These are phyloP conservation scores for Montipora sp. DNA, from an alignment of 64 coral and sea anemone genomes.

Conservation along the genomic window DNA sequence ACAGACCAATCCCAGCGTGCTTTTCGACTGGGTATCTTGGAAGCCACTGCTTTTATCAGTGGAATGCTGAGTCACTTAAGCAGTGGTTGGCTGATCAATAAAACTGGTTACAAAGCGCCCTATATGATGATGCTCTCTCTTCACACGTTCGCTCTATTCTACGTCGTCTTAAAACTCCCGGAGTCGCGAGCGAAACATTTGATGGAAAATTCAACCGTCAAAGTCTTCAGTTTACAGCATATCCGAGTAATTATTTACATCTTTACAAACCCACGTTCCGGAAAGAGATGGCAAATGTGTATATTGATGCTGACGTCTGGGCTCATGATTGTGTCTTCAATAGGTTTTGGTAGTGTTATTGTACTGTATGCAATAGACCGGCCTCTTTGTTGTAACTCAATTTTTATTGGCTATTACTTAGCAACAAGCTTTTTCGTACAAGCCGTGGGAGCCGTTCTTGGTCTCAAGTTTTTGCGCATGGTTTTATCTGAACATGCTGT, in stretches of 20 bases:
- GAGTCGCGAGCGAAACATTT: conserved; percentile 80
- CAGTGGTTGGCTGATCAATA: conserved; percentile 88
- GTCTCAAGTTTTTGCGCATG: conserved; percentile 83
- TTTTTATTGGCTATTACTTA: conserved; percentile 94
- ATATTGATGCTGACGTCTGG: conserved; percentile 85
- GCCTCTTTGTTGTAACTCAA: conserved; percentile 91
- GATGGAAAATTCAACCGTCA: conserved; percentile 61
- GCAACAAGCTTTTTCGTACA: conserved; percentile 90
- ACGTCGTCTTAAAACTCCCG: conserved; percentile 85
- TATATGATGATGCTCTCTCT: conserved; percentile 84
- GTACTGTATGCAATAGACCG: conserved; percentile 91
- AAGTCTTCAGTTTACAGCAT: conserved; percentile 70
- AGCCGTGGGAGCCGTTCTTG: conserved; percentile 84
- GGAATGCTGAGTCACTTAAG: conserved; percentile 96
- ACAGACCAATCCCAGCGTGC: conserved; percentile 91
- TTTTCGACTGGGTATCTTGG: conserved; percentile 89
- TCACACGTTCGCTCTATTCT: conserved; percentile 83
- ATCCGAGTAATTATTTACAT: conserved; percentile 79
- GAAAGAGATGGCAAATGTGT: conserved; percentile 66
- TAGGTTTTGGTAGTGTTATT: conserved; percentile 92
- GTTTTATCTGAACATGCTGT: conserved; percentile 69
- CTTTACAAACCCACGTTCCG: conserved; percentile 80
- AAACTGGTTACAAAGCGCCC: conserved; percentile 78
- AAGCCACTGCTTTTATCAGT: conserved; percentile 92
- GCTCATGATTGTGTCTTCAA: conserved; percentile 92